Conservation (phyloP, 2,888 invertebrate genomes). For the Neoascia interrupta region DNA sequence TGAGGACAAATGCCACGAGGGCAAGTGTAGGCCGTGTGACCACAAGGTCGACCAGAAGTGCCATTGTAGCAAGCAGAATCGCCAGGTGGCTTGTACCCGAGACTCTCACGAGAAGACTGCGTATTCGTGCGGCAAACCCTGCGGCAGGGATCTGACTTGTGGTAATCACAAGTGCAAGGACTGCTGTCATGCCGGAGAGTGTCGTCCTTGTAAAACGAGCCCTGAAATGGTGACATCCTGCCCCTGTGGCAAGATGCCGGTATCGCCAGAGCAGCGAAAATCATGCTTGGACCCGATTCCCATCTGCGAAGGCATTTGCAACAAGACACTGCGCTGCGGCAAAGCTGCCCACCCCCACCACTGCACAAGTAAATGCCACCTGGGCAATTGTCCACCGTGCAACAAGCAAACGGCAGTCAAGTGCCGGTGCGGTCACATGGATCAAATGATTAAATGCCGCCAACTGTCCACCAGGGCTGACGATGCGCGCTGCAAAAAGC, state of each 20-base stretch:
- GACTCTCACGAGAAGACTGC: slow-evolving; percentile 79
- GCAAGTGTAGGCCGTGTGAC: slow-evolving; percentile 87
- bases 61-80: slow-evolving; percentile 84
- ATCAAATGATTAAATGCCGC: slow-evolving; percentile 88
- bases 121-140: slow-evolving; percentile 84
- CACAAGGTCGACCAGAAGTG: slow-evolving; percentile 86
- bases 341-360: slow-evolving; percentile 83
- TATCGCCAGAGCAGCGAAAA: slow-evolving; percentile 80
- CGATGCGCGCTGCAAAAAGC: slow-evolving; percentile 91
- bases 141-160: slow-evolving; percentile 83
- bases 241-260: slow-evolving; percentile 86
- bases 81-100: slow-evolving; percentile 84
- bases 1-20: slow-evolving; percentile 87
- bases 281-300: slow-evolving; percentile 91
- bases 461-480: slow-evolving; percentile 86
- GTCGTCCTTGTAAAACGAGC: slow-evolving; percentile 84
- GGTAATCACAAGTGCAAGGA: slow-evolving; percentile 86
- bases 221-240: slow-evolving; percentile 85
- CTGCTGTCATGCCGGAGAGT: slow-evolving; percentile 85
- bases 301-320: slow-evolving; percentile 87
- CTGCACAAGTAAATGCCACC: slow-evolving; percentile 84
- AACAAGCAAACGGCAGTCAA: slow-evolving; percentile 86
- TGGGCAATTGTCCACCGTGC: slow-evolving; percentile 89
- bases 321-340: slow-evolving; percentile 85
- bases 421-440: slow-evolving; percentile 93